These are phyloP conservation scores for Zosterops lateralis DNA, from an alignment of 2,113 vertebrate species.

Conservation along the genomic window DNA sequence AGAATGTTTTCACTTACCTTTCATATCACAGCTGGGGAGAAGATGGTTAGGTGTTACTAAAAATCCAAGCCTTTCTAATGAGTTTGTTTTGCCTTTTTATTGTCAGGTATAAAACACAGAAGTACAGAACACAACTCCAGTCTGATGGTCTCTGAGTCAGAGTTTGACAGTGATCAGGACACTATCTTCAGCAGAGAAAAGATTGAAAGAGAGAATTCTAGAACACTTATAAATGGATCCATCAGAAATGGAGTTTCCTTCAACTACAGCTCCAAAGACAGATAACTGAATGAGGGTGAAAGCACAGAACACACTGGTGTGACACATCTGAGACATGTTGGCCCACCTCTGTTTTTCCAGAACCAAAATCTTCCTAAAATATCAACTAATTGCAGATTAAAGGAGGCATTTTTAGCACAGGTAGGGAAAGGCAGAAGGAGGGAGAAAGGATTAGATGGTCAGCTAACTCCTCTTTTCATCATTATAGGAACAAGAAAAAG, in stretches of 20 bases:
- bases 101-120: slow-evolving; percentile 86
- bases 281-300: slow-evolving; percentile 54
- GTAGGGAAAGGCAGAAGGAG: not conserved
- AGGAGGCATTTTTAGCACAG: not conserved
- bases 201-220: slow-evolving; percentile 68
- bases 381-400: not conserved
- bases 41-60: not conserved
- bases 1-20: not conserved
- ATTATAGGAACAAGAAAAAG: not conserved
- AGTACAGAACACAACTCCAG: slow-evolving; percentile 92
- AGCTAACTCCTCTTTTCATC: not conserved
- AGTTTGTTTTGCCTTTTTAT: not conserved
- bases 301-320: not conserved
- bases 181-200: slow-evolving; percentile 84
- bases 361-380: slow-evolving; percentile 13
- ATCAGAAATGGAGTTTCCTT: slow-evolving; percentile 79
- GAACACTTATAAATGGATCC: slow-evolving; percentile 67
- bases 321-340: not conserved
- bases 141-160: slow-evolving; percentile 91
- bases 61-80: not conserved
- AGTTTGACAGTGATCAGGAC: slow-evolving; percentile 91
- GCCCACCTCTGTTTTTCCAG: not conserved
- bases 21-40: not conserved
- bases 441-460: not conserved
- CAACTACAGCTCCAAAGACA: slow-evolving; percentile 75